A percentile compares a stretch with the other conserved stretches of the same genome.
These are phyloP conservation scores for Dasyornis broadbenti DNA, from an alignment of 2,113 vertebrate species.

Conservation along the genomic window DNA sequence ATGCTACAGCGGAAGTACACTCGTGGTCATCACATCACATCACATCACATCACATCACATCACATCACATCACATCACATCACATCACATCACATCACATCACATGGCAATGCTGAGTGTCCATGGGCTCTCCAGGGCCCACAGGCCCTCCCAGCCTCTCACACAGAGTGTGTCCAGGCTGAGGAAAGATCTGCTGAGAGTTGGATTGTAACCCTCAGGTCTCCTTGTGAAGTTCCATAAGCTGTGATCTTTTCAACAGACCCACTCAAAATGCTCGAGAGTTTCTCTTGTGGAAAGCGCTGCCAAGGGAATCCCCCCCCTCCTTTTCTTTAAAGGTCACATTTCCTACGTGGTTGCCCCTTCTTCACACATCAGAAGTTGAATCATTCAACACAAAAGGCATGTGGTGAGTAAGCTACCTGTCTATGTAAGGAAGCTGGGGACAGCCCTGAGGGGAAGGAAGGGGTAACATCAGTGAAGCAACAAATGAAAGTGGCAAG, in stretches of 20 bases:
- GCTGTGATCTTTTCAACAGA: background rate
- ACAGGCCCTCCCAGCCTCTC: background rate
- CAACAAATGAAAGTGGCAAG: background rate
- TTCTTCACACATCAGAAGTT: conserved; percentile 47
- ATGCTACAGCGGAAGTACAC: background rate
- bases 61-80: no score
- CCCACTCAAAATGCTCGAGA: rapidly evolving
- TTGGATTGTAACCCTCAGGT: background rate
- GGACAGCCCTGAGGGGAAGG: conserved; percentile 28
- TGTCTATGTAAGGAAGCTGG: conserved; percentile 33
- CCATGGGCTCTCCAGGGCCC: background rate
- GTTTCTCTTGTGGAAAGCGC: background rate
- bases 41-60: no score
- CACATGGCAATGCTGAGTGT: background rate
- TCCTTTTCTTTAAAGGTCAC: background rate
- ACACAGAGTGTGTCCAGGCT: rapidly evolving
- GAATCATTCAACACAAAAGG: conserved; percentile 15
- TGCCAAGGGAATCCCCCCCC: conserved; percentile 5
- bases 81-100: background rate
- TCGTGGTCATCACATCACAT: background rate
- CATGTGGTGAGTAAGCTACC: conserved; percentile 18
- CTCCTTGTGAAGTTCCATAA: background rate
- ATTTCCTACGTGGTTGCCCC: conserved; percentile 49
- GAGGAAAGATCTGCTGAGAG: background rate
- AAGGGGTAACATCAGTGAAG: background rate